These are phyloP conservation scores for Platichthys stellatus DNA, from an alignment of 2,113 vertebrate species.

Conservation along the genomic window DNA sequence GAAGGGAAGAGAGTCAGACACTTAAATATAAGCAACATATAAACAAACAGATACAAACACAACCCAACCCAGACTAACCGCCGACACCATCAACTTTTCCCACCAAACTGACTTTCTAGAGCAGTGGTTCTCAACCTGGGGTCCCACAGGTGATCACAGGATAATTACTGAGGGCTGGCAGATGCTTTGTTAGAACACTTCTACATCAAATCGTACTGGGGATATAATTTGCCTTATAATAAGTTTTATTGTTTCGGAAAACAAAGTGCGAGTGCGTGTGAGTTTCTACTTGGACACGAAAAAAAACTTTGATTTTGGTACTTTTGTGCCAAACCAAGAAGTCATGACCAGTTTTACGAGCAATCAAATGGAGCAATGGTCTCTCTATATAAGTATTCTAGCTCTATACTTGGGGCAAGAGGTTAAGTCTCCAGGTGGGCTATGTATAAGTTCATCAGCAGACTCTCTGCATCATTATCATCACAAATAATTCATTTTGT, in stretches of 20 bases:
- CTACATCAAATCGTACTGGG: no score
- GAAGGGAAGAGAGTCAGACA: conserved; percentile 79
- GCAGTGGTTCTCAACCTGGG: conserved; percentile 6
- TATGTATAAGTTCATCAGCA: no score
- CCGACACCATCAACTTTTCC: conserved; percentile 23
- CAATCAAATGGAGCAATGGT: no score
- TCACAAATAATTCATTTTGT: no score
- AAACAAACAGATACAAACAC: conserved; percentile 65
- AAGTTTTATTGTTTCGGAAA: background rate
- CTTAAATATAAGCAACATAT: conserved; percentile 60
- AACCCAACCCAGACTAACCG: conserved; percentile 46
- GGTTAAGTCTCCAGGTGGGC: no score
- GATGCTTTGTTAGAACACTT: background rate
- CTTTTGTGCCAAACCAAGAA: no score
- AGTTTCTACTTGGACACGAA: background rate
- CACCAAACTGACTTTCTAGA: conserved; percentile 22
- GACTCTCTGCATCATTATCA: no score
- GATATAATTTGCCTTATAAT: no score
- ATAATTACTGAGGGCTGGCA: background rate
- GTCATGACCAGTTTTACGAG: no score
- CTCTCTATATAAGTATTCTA: no score
- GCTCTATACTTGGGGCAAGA: no score
- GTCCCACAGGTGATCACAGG: background rate
- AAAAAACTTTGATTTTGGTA: no score
- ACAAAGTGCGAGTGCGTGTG: background rate